These are phyloP conservation scores for Petaurus breviceps DNA, from an alignment of 2,113 vertebrate species.

Conservation along the genomic window DNA sequence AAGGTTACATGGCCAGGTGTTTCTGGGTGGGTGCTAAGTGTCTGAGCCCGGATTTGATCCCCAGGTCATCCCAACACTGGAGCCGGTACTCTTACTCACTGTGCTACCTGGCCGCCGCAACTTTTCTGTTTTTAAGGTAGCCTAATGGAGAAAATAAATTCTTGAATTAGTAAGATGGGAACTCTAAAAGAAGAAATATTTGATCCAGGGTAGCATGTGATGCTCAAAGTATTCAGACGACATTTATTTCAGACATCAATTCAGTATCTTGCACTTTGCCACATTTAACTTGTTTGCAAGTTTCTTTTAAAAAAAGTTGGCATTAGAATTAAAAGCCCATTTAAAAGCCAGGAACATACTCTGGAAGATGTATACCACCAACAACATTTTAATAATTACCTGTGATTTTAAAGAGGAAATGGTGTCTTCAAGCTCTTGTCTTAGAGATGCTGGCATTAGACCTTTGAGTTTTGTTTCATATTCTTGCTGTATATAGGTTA, in stretches of 20 bases:
- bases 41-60: too few relatives aligned
- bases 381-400: slow-evolving; percentile 82
- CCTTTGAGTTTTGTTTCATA: slow-evolving; percentile 93
- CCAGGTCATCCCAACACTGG: too few relatives aligned
- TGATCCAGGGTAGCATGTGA: not conserved
- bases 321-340: too few relatives aligned
- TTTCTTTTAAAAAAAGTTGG: not conserved
- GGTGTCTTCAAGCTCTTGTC: slow-evolving; percentile 94
- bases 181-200: slow-evolving; percentile 9
- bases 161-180: slow-evolving; percentile 26
- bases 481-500: slow-evolving; percentile 90
- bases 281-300: not conserved
- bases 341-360: not conserved
- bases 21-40: too few relatives aligned
- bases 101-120: too few relatives aligned
- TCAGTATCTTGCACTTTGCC: not conserved
- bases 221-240: not conserved
- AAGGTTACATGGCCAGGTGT: too few relatives aligned
- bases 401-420: slow-evolving; percentile 95
- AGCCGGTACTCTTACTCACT: too few relatives aligned
- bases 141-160: slow-evolving; percentile 24
- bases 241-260: not conserved
- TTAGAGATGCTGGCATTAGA: slow-evolving; percentile 91
- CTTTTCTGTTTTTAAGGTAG: slow-evolving; percentile 49
- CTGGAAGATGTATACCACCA: not conserved